A percentile compares a stretch with the other conserved stretches of the same genome.
Evolutionary conservation across 2,888 invertebrate species (phyloP).

Genomic region (Caenorhabditis panamensis): DNA sequence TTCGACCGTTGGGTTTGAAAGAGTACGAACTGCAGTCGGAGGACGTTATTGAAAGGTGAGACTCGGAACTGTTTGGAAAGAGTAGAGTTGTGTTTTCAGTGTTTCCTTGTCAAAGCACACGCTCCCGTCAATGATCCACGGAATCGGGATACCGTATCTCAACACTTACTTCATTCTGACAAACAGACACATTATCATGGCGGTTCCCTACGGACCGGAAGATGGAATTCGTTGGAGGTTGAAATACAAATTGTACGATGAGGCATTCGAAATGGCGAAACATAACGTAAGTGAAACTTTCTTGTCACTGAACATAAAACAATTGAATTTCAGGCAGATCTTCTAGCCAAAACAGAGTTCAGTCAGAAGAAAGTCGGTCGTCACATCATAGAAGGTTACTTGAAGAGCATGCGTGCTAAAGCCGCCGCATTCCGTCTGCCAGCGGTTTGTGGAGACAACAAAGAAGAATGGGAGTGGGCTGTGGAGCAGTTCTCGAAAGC

Average conservation of each 20-base stretch:
- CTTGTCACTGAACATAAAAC: slow-evolving; percentile 64
- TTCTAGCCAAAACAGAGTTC: slow-evolving; percentile 52
- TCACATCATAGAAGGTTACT: slow-evolving; percentile 70
- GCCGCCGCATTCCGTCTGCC: slow-evolving; percentile 63
- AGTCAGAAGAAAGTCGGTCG: slow-evolving; percentile 68
- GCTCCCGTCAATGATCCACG: slow-evolving; percentile 63
- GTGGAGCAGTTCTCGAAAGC: slow-evolving; percentile 73
- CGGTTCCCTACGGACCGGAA: slow-evolving; percentile 76
- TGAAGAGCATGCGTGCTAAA: slow-evolving; percentile 62
- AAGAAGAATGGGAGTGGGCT: slow-evolving; percentile 80
- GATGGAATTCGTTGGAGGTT: slow-evolving; percentile 78
- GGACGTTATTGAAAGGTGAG: slow-evolving; percentile 58
- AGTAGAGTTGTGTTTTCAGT: slow-evolving; percentile 32
- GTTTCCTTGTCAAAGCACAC: slow-evolving; percentile 46
- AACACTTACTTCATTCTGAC: slow-evolving; percentile 75
- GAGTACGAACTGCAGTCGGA: slow-evolving; percentile 64
- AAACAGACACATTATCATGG: slow-evolving; percentile 75
- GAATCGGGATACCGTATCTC: slow-evolving; percentile 69
- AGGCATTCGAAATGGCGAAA: slow-evolving; percentile 74
- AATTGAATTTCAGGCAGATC: slow-evolving; percentile 48
- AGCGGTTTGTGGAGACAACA: slow-evolving; percentile 70
- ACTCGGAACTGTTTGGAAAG: not conserved
- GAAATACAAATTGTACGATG: slow-evolving; percentile 74
- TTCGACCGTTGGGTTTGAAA: slow-evolving; percentile 61
- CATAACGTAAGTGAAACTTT: slow-evolving; percentile 58